phyloP scores from a whole-genome alignment of 1,140 invertebrate genomes.

The Brachionus sp. region DNA sequence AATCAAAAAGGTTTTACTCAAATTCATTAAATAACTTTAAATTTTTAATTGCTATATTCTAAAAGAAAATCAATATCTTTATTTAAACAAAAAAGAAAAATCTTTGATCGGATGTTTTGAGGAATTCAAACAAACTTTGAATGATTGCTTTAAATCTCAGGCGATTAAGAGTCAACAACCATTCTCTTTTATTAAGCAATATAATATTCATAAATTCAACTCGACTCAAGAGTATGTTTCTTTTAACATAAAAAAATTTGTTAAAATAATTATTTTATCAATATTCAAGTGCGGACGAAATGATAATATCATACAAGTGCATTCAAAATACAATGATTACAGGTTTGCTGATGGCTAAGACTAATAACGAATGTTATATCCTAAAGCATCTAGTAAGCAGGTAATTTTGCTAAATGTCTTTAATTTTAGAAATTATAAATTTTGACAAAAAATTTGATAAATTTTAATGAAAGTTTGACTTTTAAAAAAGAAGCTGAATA shows the following conservation, averaged over 20 bases:
- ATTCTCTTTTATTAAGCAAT: conserved; percentile 44
- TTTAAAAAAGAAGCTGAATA: background rate
- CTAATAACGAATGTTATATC: conserved; percentile 42
- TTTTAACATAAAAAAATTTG: background rate
- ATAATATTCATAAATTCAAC: conserved; percentile 44
- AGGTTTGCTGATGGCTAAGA: conserved; percentile 22
- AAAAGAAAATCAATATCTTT: conserved; percentile 35
- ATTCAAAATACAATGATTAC: conserved; percentile 27
- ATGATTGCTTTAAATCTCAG: conserved; percentile 44
- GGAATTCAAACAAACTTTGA: conserved; percentile 41
- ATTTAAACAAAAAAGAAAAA: conserved; percentile 41
- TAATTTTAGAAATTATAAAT: background rate
- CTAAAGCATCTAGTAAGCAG: conserved; percentile 12
- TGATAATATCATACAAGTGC: conserved; percentile 42
- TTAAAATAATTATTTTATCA: background rate
- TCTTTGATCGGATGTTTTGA: conserved; percentile 43
- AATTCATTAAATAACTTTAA: background rate
- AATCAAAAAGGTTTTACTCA: background rate
- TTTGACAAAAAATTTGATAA: background rate
- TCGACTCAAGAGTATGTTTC: conserved; percentile 30
- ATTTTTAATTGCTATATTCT: background rate
- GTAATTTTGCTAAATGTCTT: background rate
- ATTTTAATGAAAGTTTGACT: background rate
- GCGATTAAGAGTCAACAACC: conserved; percentile 43
- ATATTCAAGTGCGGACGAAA: conserved; percentile 35